Evolutionary conservation across 2,113 vertebrate genomes (phyloP).

Genomic region (Lophius piscatorius): DNA sequence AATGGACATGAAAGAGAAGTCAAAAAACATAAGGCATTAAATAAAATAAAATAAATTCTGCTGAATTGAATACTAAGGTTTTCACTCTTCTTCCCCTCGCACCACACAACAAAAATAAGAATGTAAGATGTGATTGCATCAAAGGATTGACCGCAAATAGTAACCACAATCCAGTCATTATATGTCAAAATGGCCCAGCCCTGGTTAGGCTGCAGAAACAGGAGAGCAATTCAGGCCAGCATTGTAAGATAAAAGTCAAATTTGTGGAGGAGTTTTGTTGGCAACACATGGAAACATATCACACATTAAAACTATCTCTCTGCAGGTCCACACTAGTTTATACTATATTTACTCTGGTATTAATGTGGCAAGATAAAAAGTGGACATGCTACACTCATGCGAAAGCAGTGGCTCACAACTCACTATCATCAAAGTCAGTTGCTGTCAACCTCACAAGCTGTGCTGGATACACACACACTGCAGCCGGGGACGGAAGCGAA

Average conservation of each 20-base stretch:
- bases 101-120: conserved; percentile 85
- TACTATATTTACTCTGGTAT: conserved; percentile 25
- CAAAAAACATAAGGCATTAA: conserved; percentile 99
- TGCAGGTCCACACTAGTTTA: conserved; percentile 11
- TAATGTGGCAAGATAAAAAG: not conserved
- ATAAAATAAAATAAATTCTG: conserved; percentile 94
- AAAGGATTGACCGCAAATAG: conserved; percentile 81
- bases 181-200: conserved; percentile 10
- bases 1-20: conserved; percentile 99
- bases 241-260: not conserved
- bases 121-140: conserved; percentile 83
- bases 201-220: conserved; percentile 9
- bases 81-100: conserved; percentile 83
- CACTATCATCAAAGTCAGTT: conserved; percentile 41
- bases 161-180: conserved; percentile 27
- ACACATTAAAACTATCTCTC: conserved; percentile 3
- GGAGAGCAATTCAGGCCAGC: conserved; percentile 20
- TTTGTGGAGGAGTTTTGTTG: not conserved
- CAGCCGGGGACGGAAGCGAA: conserved; percentile 50
- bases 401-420: conserved; percentile 24
- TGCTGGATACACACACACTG: conserved; percentile 26
- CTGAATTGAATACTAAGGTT: conserved; percentile 95
- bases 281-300: conserved; percentile 2
- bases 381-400: conserved; percentile 2
- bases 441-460: conserved; percentile 40